These are phyloP conservation scores for Danio choprae DNA, from an alignment of 2,797 vertebrate species.

Conservation along the genomic window DNA sequence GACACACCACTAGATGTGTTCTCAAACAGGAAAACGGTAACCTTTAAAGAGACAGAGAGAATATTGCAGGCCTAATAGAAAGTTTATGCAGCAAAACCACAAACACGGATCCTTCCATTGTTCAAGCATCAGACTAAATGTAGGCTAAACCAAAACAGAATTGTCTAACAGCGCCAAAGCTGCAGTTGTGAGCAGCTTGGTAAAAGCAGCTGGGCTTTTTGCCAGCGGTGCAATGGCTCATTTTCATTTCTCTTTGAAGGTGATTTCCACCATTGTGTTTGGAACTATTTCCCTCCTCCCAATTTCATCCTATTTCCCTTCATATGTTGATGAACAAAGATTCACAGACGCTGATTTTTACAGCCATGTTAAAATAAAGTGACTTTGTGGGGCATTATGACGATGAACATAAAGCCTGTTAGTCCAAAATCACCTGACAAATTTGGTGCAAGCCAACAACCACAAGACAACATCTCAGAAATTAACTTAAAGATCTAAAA, in stretches of 20 bases:
- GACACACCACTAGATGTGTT: neutral
- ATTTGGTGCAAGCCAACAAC: neutral
- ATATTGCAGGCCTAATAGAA: conserved; percentile 22
- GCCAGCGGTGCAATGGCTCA: conserved; percentile 54
- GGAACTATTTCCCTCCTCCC: conserved; percentile 52
- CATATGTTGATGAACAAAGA: conserved; percentile 44
- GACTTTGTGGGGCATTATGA: neutral
- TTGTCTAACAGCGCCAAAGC: conserved; percentile 17
- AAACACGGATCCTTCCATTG: conserved; percentile 29
- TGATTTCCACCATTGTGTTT: conserved; percentile 62
- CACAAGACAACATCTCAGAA: neutral
- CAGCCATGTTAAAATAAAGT: neutral
- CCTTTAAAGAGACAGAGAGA: neutral
- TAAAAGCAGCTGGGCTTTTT: conserved; percentile 46
- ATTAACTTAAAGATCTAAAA: neutral
- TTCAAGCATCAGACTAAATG: conserved; percentile 6
- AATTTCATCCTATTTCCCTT: conserved; percentile 48
- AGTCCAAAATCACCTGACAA: neutral
- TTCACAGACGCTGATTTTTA: neutral
- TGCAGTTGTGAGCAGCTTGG: conserved; percentile 28
- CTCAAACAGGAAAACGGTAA: neutral
- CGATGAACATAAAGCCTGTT: neutral
- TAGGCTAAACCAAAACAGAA: conserved; percentile 39
- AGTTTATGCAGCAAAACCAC: conserved; percentile 14
- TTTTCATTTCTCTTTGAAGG: conserved; percentile 65